Evolutionary conservation across 1,140 invertebrate species (phyloP).

Genomic region (Ostrea denselamellosa): DNA sequence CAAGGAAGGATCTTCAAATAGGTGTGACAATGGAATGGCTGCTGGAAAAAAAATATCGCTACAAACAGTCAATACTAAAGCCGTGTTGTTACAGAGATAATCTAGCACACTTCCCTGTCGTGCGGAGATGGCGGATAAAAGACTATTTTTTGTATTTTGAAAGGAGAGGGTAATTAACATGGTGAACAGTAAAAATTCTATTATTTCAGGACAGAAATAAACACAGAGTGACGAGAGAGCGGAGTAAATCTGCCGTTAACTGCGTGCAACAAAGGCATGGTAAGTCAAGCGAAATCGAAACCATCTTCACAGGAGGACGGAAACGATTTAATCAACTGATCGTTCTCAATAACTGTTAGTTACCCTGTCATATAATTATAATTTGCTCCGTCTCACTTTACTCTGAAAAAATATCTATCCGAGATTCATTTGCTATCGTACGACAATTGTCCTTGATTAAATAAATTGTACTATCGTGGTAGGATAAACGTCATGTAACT

Average conservation of each 20-base stretch:
- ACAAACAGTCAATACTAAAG: not conserved
- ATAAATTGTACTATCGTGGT: not conserved
- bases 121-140: not conserved
- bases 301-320: not conserved
- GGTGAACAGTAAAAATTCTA: not conserved
- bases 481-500: not conserved
- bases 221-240: not conserved
- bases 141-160: not conserved
- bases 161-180: not conserved
- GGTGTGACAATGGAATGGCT: not conserved
- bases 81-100: not conserved
- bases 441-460: slow-evolving; percentile 8
- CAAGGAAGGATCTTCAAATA: not conserved
- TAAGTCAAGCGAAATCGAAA: not conserved
- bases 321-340: not conserved
- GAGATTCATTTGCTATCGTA: not conserved
- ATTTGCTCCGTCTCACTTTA: not conserved
- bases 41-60: not conserved
- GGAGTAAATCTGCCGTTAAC: not conserved
- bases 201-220: not conserved
- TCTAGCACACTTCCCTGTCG: not conserved
- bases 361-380: not conserved
- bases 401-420: not conserved
- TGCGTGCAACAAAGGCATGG: not conserved
- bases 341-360: not conserved